A percentile compares a stretch with the other conserved stretches of the same genome.
Conservation (phyloP, 2,113 vertebrate genomes). For the Cranoglanis bouderius region DNA sequence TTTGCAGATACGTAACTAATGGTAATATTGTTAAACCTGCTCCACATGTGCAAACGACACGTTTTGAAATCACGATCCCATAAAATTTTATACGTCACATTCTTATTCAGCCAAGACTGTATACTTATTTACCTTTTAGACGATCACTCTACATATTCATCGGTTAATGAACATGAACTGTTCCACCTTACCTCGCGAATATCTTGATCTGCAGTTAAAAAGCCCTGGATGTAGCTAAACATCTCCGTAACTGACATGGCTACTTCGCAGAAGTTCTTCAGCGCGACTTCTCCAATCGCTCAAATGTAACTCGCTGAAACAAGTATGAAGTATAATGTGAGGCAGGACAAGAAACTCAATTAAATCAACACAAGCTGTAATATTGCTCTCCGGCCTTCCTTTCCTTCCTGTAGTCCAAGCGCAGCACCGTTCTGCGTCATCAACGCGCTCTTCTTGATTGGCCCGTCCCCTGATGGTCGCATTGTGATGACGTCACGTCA, state of each 20-base stretch:
- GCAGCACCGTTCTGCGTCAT: background rate
- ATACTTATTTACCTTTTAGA: background rate
- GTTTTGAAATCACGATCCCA: background rate
- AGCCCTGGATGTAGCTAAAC: conserved; percentile 88
- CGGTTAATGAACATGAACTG: conserved; percentile 3
- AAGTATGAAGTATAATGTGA: background rate
- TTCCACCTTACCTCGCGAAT: conserved; percentile 81
- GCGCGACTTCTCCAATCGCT: background rate
- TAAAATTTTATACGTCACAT: background rate
- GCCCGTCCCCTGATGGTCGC: conserved; percentile 49
- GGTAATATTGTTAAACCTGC: background rate
- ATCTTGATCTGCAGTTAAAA: conserved; percentile 90
- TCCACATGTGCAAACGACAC: background rate
- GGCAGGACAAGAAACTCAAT: background rate
- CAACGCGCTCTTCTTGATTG: conserved; percentile 56
- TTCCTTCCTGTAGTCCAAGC: background rate
- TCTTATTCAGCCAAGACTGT: too few relatives aligned
- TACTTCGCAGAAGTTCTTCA: conserved; percentile 22
- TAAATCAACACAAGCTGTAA: background rate
- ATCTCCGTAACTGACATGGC: conserved; percentile 91
- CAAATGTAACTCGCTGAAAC: background rate
- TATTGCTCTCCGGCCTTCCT: background rate
- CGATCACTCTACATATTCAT: background rate
- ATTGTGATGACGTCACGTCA: conserved; percentile 44
- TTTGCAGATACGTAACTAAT: background rate